phyloP scores from a whole-genome alignment of 2,888 invertebrate genomes.

The Anodontia alba region DNA sequence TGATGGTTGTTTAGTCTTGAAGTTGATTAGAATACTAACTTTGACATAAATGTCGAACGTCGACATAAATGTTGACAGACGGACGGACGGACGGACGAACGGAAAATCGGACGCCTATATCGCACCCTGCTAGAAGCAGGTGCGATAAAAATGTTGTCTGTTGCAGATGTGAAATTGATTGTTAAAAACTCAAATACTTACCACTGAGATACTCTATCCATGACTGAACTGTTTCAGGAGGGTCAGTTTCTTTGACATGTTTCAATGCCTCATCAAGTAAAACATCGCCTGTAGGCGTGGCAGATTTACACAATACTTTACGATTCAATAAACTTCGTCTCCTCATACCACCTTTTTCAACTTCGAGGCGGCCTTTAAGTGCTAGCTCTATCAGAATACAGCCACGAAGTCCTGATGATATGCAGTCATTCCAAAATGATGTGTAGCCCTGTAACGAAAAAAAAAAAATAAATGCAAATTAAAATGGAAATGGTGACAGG shows the following conservation, averaged over 20 bases:
- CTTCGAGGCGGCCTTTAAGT: slow-evolving; percentile 96
- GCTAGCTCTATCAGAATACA: slow-evolving; percentile 99
- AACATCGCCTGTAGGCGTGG: slow-evolving; percentile 98
- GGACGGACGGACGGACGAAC: too few relatives aligned
- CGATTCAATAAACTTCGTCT: slow-evolving; percentile 93
- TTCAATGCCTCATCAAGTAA: slow-evolving; percentile 94
- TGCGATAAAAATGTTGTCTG: too few relatives aligned
- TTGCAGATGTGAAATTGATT: too few relatives aligned
- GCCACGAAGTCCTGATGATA: slow-evolving; percentile 98
- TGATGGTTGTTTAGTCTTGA: too few relatives aligned
- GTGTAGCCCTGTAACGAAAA: slow-evolving; percentile 83
- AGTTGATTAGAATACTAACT: too few relatives aligned
- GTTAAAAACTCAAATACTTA: too few relatives aligned
- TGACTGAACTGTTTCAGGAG: slow-evolving; percentile 98
- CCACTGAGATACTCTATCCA: slow-evolving; percentile 99
- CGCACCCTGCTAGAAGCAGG: too few relatives aligned
- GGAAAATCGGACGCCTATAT: too few relatives aligned
- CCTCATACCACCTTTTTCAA: slow-evolving; percentile 98
- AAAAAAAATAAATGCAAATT: slow-evolving; percentile 11
- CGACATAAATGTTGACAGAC: too few relatives aligned
- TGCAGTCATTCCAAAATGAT: slow-evolving; percentile 99
- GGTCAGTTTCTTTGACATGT: slow-evolving; percentile 99
- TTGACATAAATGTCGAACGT: too few relatives aligned
- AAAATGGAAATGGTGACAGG: too few relatives aligned
- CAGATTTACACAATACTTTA: slow-evolving; percentile 90